Percentiles rank a stretch among this genome's conserved stretches.
Evolutionary conservation across 2,888 invertebrate genomes (phyloP).

Genomic region (Tenthredo amoena): DNA sequence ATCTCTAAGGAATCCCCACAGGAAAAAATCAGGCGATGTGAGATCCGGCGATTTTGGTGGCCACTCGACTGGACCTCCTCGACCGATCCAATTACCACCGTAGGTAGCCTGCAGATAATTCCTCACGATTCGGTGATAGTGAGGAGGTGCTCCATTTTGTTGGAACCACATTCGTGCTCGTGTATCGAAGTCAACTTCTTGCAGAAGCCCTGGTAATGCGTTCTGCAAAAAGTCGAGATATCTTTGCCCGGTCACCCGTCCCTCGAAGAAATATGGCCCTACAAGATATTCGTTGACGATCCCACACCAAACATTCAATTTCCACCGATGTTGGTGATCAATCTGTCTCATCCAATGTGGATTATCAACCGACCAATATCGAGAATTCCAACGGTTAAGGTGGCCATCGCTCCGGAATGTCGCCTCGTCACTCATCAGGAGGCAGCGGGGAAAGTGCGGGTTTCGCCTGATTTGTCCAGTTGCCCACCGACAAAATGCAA

Average conservation of each 20-base stretch:
- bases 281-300: conserved; percentile 54
- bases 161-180: conserved; percentile 58
- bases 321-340: conserved; percentile 32
- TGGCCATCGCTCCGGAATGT: conserved; percentile 9
- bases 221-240: conserved; percentile 60
- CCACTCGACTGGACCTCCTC: background rate
- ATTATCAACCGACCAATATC: conserved; percentile 23
- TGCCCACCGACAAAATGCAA: conserved; percentile 19
- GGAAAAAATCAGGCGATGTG: conserved; percentile 18
- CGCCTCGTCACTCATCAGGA: conserved; percentile 24
- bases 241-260: conserved; percentile 55
- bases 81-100: too few relatives aligned
- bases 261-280: conserved; percentile 61
- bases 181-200: conserved; percentile 55
- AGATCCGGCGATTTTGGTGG: conserved; percentile 9
- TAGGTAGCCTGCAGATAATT: background rate
- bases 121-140: conserved; percentile 49
- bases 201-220: conserved; percentile 53
- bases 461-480: background rate
- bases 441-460: background rate
- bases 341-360: conserved; percentile 21
- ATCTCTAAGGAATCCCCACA: conserved; percentile 24
- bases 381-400: conserved; percentile 15
- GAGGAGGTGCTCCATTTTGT: conserved; percentile 64
- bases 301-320: conserved; percentile 56